These are phyloP conservation scores for Zosterops borbonicus DNA, from an alignment of 2,113 vertebrate species.

Conservation along the genomic window DNA sequence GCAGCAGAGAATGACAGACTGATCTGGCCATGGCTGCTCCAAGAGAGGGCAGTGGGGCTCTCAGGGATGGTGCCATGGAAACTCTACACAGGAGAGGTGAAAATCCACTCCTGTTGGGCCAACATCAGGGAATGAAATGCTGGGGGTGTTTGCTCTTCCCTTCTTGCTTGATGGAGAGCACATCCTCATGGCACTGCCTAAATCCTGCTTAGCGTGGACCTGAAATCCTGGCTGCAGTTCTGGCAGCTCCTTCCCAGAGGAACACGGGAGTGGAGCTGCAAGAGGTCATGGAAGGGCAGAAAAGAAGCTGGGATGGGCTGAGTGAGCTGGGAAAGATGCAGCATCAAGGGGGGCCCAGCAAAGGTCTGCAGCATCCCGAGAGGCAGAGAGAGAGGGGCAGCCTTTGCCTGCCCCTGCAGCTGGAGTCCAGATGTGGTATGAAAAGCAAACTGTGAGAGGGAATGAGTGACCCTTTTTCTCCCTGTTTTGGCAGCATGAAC, in stretches of 20 bases:
- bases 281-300: not conserved
- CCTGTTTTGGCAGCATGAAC: too few relatives aligned
- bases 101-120: too few relatives aligned
- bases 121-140: too few relatives aligned
- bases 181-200: not conserved
- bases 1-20: too few relatives aligned
- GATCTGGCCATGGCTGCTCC: too few relatives aligned
- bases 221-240: not conserved
- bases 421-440: not conserved
- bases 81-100: too few relatives aligned
- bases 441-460: too few relatives aligned
- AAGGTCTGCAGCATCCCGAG: not conserved
- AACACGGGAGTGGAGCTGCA: not conserved
- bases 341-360: accelerated
- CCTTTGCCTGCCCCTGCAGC: not conserved
- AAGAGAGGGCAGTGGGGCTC: too few relatives aligned
- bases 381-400: not conserved
- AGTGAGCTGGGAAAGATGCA: not conserved
- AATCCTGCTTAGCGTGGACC: not conserved
- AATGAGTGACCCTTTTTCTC: too few relatives aligned
- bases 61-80: too few relatives aligned
- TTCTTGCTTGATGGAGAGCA: not conserved
- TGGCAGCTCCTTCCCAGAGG: not conserved
- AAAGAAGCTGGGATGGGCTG: not conserved
- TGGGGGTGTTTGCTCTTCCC: not conserved